phyloP scores from a whole-genome alignment of 37 sponge, comb jelly and placozoan genomes.

The Beroe ovata region DNA sequence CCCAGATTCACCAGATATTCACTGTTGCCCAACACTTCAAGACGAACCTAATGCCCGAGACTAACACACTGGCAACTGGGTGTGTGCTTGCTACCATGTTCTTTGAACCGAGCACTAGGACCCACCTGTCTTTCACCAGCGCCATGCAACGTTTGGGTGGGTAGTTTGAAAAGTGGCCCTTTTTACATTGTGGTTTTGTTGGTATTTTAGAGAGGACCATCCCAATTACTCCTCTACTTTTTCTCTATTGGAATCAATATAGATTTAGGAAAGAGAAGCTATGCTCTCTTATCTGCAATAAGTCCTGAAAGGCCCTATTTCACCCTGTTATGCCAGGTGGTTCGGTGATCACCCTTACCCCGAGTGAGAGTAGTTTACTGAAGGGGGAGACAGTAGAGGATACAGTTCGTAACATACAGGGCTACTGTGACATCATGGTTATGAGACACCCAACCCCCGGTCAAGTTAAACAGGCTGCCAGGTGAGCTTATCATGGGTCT shows the following conservation, averaged over 20 bases:
- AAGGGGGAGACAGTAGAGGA: slow-evolving; percentile 97
- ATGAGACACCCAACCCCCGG: slow-evolving; percentile 91
- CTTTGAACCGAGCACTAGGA: slow-evolving; percentile 96
- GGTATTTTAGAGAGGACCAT: too few relatives aligned
- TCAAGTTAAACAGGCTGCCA: slow-evolving; percentile 71
- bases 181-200: too few relatives aligned
- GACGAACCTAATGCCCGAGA: slow-evolving; percentile 74
- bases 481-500: not conserved
- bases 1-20: slow-evolving; percentile 73
- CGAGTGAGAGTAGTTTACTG: slow-evolving; percentile 83
- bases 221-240: too few relatives aligned
- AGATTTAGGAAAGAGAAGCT: too few relatives aligned
- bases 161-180: too few relatives aligned
- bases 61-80: slow-evolving; percentile 73
- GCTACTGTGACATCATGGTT: slow-evolving; percentile 92
- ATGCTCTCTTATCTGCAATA: too few relatives aligned
- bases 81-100: slow-evolving; percentile 90
- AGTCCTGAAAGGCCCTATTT: not conserved
- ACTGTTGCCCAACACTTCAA: slow-evolving; percentile 87
- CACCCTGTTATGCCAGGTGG: slow-evolving; percentile 70
- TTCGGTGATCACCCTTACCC: slow-evolving; percentile 73
- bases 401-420: slow-evolving; percentile 85
- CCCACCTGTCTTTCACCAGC: slow-evolving; percentile 85
- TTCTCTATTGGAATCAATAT: too few relatives aligned
- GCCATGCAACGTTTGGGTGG: slow-evolving; percentile 94